Evolutionary conservation across 2,888 invertebrate genomes (phyloP), one percentile per base, ranked within the genome.

Genomic region (Rapana venosa): DNA sequence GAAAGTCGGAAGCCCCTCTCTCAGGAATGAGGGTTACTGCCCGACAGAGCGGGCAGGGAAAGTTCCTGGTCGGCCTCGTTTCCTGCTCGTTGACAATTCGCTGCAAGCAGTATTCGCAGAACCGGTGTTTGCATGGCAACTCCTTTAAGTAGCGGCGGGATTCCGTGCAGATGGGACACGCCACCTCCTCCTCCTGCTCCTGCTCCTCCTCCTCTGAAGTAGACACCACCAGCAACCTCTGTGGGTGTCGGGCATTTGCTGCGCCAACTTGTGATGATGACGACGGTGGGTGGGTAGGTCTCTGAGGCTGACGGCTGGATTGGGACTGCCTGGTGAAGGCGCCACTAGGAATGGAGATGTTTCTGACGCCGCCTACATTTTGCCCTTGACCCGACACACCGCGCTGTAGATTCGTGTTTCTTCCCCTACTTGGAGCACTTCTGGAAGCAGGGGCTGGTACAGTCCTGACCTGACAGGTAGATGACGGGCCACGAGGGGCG

Each of bases 41-140:
- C 32, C 88, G 88, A 81, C 88, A 88, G 32, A 88, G 20, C 0
- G 88, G 88, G 61, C 88, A 88, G 30, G 88, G 88, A 58, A 88
- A 88, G 30, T 17, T 1, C 6, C 81, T 47, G 1, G 26, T 26
- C 6, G 81, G 22, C 1, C 8, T 36, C 11, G n/a, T n/a, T 17
- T 58, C 35, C 4, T 88, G 79, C 77, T 47, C 58, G 85, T 88
- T 88, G 20, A 88, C 81, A 8, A 81, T 36, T 26, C 32, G 81
- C 83, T 88, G 88, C 58, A 88, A 35, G 81, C 88, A 88, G 36
- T 79, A 79, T n/a, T 88, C 88, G 30, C 88, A 88, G 36, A 88
- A 88, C 8, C 36, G 17, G n/a, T 88, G 88, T 11, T 66, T 17
- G 61, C 88, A 88, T 0, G 88, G 88, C 13, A 88, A 13, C 81